phyloP scores from a whole-genome alignment of 2,113 vertebrate species.

The Riparia riparia region DNA sequence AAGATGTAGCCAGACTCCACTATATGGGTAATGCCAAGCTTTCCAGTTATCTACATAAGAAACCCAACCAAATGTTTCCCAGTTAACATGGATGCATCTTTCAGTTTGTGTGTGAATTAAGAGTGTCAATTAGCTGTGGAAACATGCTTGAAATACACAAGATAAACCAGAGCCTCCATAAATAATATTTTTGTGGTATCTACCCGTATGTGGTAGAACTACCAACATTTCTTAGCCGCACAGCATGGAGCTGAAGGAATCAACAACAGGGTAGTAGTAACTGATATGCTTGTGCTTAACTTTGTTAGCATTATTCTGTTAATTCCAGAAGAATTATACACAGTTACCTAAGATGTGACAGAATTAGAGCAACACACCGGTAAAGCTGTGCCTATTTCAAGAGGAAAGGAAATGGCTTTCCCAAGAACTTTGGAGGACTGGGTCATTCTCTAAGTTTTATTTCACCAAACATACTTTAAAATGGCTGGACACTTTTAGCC shows the following conservation, averaged over 20 bases:
- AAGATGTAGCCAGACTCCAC: background rate
- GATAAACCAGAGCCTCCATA: background rate
- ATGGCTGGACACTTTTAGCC: background rate
- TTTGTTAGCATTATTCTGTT: background rate
- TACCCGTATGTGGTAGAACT: background rate
- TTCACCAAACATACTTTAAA: background rate
- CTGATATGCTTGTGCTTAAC: background rate
- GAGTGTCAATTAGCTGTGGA: background rate
- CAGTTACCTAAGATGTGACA: background rate
- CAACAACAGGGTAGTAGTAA: background rate
- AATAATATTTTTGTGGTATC: background rate
- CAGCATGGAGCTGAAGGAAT: background rate
- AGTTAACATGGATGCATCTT: background rate
- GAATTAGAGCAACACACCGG: background rate
- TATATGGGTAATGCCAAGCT: background rate
- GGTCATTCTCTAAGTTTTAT: background rate
- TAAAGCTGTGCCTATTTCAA: background rate
- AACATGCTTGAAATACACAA: background rate
- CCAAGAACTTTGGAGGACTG: background rate
- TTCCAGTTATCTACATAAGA: background rate
- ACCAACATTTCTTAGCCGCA: background rate
- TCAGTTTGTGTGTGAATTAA: background rate
- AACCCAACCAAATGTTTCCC: background rate
- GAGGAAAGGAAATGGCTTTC: background rate
- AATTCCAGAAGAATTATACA: background rate